A percentile compares a stretch with the other conserved stretches of the same genome.
Conservation (phyloP, 2,797 vertebrate species). For the Petrocephalus schoutedeni region DNA sequence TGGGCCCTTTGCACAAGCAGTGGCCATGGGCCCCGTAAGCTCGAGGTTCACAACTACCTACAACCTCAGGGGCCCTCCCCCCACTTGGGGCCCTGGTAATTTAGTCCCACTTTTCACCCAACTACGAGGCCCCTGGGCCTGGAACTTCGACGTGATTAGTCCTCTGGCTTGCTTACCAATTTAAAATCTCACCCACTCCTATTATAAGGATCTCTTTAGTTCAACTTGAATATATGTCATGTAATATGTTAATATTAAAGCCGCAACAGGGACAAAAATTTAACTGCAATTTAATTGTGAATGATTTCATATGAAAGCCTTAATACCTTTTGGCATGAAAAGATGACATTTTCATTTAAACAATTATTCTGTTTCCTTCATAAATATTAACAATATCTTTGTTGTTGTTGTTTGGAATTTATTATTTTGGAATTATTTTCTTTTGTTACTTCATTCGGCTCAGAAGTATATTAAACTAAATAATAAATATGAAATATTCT, state of each 20-base stretch:
- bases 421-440: conserved; percentile 10
- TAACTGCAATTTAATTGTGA: neutral
- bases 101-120: no score
- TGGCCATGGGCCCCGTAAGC: no score
- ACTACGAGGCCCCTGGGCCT: no score
- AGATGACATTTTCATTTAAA: neutral
- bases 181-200: neutral
- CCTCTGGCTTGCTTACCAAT: neutral
- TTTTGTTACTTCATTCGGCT: neutral
- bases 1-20: no score
- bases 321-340: neutral
- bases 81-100: no score
- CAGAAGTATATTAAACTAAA: neutral
- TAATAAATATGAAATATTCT: conserved; percentile 26
- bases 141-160: neutral
- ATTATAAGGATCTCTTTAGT: neutral
- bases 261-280: neutral
- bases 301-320: neutral
- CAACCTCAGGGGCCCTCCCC: no score
- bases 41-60: no score
- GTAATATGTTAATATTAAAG: neutral
- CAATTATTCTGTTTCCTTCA: neutral
- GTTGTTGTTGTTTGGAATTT: neutral
- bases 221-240: neutral
- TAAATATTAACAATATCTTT: neutral